phyloP scores from a whole-genome alignment of 2,113 vertebrate genomes.

The Malurus melanocephalus region DNA sequence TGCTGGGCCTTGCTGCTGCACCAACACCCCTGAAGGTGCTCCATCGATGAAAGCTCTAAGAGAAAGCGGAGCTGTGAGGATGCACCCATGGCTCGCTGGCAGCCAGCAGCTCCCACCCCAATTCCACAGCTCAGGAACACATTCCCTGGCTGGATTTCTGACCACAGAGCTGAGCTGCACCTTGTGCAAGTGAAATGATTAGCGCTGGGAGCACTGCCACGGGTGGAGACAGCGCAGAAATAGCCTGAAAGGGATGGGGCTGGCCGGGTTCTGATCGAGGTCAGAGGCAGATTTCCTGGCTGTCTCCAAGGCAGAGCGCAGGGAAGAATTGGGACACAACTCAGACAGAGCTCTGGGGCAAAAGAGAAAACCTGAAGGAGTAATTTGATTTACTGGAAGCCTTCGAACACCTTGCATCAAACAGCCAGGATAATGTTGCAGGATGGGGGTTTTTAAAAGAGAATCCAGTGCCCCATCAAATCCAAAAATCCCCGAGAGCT shows the following conservation, averaged over 20 bases:
- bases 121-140: not conserved
- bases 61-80: not conserved
- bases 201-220: not conserved
- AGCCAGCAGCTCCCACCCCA: not conserved
- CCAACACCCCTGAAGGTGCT: not conserved
- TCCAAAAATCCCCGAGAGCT: not conserved
- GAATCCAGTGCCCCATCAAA: not conserved
- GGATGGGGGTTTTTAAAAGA: not conserved
- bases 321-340: not conserved
- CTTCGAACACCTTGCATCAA: not conserved
- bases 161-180: not conserved
- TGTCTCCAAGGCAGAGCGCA: not conserved
- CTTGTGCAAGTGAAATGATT: not conserved
- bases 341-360: not conserved
- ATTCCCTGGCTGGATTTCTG: not conserved
- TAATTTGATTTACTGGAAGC: not conserved
- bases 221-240: not conserved
- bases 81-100: not conserved
- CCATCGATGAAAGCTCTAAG: rapidly evolving
- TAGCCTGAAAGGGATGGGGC: not conserved
- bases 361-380: not conserved
- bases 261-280: not conserved
- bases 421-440: not conserved
- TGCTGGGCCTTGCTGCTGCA: not conserved
- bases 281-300: not conserved